Base-by-base conservation (phyloP, 1,140 invertebrate genomes). In the Drusus annulatus region DNA sequence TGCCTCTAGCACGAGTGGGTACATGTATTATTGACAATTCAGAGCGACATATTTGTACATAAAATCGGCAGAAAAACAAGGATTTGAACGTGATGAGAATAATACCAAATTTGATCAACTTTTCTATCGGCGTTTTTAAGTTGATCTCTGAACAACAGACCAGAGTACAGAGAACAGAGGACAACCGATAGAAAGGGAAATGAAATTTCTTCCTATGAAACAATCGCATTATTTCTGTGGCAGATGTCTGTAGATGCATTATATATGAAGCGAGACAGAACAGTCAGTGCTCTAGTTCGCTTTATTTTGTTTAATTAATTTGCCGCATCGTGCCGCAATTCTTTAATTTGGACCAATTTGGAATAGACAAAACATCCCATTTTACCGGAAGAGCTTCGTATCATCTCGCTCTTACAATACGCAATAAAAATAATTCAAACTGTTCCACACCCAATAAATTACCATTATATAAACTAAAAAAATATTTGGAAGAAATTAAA, bases 281-380 rank as follows among this genome's bases (percentile, higher is more conserved):
- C 71, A 71, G 68, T 0, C 68, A 50, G 68, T 51, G 52, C 54
- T 71, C 17, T 71, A 71, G 19, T 71, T 71, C 50, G 52, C 68
- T 71, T 71, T 71, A 71, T 76, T 23, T 62, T 76, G 65, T 63
- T 76, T 51, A 76, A 65, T 76, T 76, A 63, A 62, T 76, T 25
- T 36, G 28, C 75, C 56, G 75, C 56, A 76, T 58, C 51, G 71
- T 75, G 71, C 71, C 71, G 71, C 71, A 75, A 56, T 75, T 75
- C 52, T 75, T 75, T 75, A 75, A 75, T 75, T 75, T 58, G n/a
- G 71, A 8, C 54, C 54, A 60, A 75, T 60, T 75, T 58, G 25
- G 36, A 71, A 51, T 19, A 45, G 25, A 71, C 52, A 19, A 71
- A 71, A 23, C 68, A 71, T 71, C 68, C 50, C 21, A 71, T 28